Conservation (phyloP, 2,113 vertebrate species). For the Paramormyrops kingsleyae region DNA sequence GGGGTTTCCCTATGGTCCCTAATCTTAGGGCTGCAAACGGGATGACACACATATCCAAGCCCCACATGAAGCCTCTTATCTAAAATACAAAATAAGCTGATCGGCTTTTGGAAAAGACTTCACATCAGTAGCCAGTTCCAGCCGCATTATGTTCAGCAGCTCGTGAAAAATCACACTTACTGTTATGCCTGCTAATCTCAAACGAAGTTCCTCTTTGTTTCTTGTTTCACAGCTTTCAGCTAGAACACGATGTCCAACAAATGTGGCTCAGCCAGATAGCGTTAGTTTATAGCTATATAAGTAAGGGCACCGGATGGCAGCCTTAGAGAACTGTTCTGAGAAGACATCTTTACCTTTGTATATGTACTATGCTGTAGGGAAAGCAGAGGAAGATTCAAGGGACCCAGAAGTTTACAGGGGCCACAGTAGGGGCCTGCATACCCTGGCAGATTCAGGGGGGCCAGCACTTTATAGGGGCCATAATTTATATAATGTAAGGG, state of each 20-base stretch:
- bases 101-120: background rate
- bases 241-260: slow-evolving; percentile 16
- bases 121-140: background rate
- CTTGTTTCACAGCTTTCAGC: background rate
- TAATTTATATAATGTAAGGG: background rate
- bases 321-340: background rate
- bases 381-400: background rate
- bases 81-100: background rate
- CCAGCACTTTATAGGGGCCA: background rate
- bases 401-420: background rate
- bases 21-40: background rate
- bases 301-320: background rate
- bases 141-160: background rate
- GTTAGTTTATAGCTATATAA: background rate
- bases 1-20: background rate
- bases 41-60: background rate
- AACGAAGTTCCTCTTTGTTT: background rate
- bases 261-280: background rate
- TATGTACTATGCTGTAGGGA: background rate
- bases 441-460: too few species aligned
- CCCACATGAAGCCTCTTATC: background rate
- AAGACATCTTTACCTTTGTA: background rate
- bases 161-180: slow-evolving; percentile 16
- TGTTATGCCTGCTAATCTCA: slow-evolving; percentile 9
- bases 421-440: too few species aligned